Evolutionary conservation across 2,888 invertebrate species (phyloP), one percentile per base, ranked within the genome.

Genomic region (Drosophila niveifrons): DNA sequence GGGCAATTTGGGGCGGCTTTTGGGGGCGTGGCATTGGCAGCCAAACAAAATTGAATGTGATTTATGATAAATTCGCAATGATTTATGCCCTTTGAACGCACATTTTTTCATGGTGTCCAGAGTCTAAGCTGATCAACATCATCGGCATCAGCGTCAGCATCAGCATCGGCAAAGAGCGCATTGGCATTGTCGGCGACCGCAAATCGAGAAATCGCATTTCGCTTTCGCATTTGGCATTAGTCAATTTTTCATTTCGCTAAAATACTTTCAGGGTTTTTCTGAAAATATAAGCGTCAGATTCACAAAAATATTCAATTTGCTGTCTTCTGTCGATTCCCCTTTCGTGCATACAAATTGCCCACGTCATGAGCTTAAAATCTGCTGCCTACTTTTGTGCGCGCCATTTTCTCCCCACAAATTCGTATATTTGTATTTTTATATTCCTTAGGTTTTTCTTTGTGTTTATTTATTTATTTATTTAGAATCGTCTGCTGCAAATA

Each of bases 1-100:
- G 44, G 57, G 64, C 46, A 50, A 23, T 46, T 18, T 23, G 23
- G 31, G 51, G 61, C 17, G 65, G 41, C 9, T 10, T 31, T 23
- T n/a, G 31, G 23, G 52, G 62, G 48, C 44, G 50, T 62, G 61
- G 59, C 61, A 65, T 55, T 66, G 66, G 65, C 68, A 62, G 76
- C 55, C 56, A 65, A 70, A 66, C 61, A 62, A 67, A 83, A 86
- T 88, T 86, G 75, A 84, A 88, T 88, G 80, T 86, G 86, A 86
- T 86, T 86, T 86, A 88, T 86, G 84, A 86, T 88, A 88, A 88
- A 82, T 84, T 80, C 82, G 52, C 72, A 75, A 83, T 88, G 86
- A 88, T 86, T 86, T 86, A 86, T 86, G 82, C 84, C 75, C 87
- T 88, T 84, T 88, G 79, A 77, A 64, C 61, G 68, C 63, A 72